phyloP scores from a whole-genome alignment of 1,140 invertebrate species.

The Metaphire vulgaris region DNA sequence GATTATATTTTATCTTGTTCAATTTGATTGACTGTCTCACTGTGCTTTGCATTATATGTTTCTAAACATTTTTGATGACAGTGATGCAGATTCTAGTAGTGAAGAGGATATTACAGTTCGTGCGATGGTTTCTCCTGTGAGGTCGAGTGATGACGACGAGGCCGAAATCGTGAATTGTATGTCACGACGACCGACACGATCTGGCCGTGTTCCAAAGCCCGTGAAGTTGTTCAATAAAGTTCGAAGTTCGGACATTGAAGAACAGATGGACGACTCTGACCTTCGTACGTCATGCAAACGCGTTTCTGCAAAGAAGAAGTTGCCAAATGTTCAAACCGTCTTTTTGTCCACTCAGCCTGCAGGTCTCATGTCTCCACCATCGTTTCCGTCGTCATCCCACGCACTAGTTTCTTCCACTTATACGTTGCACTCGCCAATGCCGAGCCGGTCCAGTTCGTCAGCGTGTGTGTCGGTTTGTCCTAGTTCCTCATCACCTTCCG shows the following conservation, averaged over 20 bases:
- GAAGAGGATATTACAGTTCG: too few species aligned
- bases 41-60: too few species aligned
- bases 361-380: background rate
- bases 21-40: too few species aligned
- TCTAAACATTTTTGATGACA: too few species aligned
- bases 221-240: background rate
- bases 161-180: background rate
- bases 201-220: background rate
- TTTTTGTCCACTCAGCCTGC: background rate
- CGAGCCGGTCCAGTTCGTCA: background rate
- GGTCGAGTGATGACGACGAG: background rate
- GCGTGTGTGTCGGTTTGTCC: background rate
- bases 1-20: too few species aligned
- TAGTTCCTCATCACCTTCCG: background rate
- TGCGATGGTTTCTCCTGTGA: background rate
- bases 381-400: background rate
- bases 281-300: background rate
- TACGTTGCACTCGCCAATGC: background rate
- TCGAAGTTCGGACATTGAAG: background rate
- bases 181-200: background rate
- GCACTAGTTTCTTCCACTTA: too few species aligned
- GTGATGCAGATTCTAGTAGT: too few species aligned
- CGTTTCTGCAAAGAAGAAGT: background rate
- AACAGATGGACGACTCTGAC: background rate
- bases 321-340: background rate